These are phyloP conservation scores for Mesocricetus auratus DNA, from an alignment of 2,113 vertebrate genomes.

Conservation along the genomic window DNA sequence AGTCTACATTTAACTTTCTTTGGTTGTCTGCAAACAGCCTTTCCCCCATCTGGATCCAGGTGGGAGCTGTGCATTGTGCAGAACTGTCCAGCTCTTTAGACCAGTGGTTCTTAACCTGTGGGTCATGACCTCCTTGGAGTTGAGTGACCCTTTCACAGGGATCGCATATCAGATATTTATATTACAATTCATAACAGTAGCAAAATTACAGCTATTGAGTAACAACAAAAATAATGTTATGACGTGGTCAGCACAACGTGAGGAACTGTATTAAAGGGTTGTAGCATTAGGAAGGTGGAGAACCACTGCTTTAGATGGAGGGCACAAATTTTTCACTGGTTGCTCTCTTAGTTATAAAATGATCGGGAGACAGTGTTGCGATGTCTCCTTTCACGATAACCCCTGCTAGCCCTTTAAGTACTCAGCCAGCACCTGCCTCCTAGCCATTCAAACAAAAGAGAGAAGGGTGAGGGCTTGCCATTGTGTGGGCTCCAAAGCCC, in stretches of 20 bases:
- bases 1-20: neutral
- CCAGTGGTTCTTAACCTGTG: neutral
- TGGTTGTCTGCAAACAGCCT: neutral
- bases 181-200: neutral
- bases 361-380: constrained; percentile 26
- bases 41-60: neutral
- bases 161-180: neutral
- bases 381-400: neutral
- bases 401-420: neutral
- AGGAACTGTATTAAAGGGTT: neutral
- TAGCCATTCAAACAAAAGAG: neutral
- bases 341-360: constrained; percentile 35
- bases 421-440: neutral
- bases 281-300: neutral
- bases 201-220: neutral
- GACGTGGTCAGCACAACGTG: neutral
- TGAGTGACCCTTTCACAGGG: neutral
- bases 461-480: neutral
- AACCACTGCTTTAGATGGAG: neutral
- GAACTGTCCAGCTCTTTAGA: neutral
- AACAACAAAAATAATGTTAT: neutral
- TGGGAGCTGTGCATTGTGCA: neutral
- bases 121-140: neutral
- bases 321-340: neutral
- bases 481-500: neutral